A percentile compares a stretch with the other conserved stretches of the same genome.
Conservation (phyloP, 2,888 invertebrate genomes). For the Octodonta nipae region DNA sequence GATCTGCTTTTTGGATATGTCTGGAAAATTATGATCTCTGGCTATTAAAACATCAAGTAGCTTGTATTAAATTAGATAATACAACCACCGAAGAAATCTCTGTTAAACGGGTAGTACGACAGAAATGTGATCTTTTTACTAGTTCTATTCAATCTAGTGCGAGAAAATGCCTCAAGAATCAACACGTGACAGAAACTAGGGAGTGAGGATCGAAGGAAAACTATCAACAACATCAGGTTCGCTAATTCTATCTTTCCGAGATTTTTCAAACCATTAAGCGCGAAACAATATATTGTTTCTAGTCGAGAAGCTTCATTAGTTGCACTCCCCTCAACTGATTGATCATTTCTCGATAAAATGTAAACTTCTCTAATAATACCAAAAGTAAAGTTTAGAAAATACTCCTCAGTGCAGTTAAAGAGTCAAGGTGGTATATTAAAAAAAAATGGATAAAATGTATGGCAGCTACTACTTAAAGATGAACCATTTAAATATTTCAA, state of each 20-base stretch:
- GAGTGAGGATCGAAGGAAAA: conserved; percentile 1
- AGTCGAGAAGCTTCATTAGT: no score
- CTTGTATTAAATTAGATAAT: conserved; percentile 1
- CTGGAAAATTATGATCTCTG: conserved; percentile 1
- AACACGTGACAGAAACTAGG: neutral
- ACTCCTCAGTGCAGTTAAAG: no score
- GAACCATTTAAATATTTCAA: no score
- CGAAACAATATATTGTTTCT: no score
- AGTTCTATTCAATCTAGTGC: neutral
- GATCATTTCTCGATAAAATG: no score
- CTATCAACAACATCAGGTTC: neutral
- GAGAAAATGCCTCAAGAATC: conserved; percentile 1
- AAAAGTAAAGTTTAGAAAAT: no score
- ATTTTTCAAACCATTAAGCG: no score
- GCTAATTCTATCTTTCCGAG: neutral
- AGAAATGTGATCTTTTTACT: neutral
- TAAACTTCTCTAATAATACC: no score
- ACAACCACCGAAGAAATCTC: conserved; percentile 1
- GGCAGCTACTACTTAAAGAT: no score
- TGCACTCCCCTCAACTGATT: no score
- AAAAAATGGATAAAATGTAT: no score
- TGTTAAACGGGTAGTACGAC: neutral
- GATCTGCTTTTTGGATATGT: neutral
- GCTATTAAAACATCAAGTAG: conserved; percentile 1
- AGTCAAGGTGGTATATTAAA: no score